A percentile compares a stretch with the other conserved stretches of the same genome.
Conservation (phyloP, 2,888 invertebrate genomes). For the Allolobophora icterica region DNA sequence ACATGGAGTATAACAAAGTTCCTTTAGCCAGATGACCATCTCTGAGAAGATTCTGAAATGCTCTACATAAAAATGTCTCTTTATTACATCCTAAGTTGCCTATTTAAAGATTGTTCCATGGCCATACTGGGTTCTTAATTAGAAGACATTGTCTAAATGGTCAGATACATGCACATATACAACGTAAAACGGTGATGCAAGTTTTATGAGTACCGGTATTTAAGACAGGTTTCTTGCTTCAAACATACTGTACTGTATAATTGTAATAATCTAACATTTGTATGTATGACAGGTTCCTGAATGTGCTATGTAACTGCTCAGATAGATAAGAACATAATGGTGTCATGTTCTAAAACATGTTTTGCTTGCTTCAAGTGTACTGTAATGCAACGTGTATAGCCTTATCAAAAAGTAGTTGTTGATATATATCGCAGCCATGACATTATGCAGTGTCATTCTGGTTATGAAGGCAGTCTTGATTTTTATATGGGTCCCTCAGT, state of each 20-base stretch:
- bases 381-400: background rate
- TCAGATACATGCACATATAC: too few relatives aligned
- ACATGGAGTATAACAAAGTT: background rate
- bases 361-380: background rate
- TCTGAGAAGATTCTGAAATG: background rate
- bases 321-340: background rate
- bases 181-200: too few relatives aligned
- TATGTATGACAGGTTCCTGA: background rate
- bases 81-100: background rate
- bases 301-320: background rate
- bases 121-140: background rate
- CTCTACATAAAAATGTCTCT: background rate
- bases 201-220: background rate
- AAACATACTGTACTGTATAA: background rate
- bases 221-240: background rate
- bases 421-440: background rate
- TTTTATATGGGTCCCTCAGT: too few relatives aligned
- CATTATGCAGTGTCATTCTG: background rate
- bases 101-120: background rate
- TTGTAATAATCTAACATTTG: too few relatives aligned
- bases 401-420: background rate
- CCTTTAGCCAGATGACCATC: background rate
- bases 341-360: background rate
- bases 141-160: background rate
- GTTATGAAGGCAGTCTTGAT: background rate